These are phyloP conservation scores for Ochropleura plecta DNA, from an alignment of 2,888 invertebrate genomes.

Conservation along the genomic window DNA sequence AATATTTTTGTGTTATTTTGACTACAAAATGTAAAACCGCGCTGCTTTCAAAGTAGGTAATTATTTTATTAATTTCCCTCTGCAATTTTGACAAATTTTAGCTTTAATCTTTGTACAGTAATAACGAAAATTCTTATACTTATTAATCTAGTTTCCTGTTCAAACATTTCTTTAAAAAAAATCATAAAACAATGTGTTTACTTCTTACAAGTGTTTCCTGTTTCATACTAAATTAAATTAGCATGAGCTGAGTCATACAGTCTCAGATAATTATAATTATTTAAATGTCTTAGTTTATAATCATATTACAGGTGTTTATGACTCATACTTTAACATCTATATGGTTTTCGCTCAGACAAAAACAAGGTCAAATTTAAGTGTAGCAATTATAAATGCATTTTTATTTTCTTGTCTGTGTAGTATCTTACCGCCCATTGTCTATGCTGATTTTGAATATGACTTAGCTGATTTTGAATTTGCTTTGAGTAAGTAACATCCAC, in stretches of 20 bases:
- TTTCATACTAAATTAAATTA: conserved; percentile 12
- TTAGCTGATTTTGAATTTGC: background rate
- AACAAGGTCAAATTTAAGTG: background rate
- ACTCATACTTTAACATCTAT: conserved; percentile 9
- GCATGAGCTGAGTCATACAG: conserved; percentile 20
- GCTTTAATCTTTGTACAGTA: background rate
- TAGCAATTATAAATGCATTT: background rate
- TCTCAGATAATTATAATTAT: conserved; percentile 21
- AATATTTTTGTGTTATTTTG: background rate
- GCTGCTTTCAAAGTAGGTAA: background rate
- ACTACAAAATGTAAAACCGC: background rate
- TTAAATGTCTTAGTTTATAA: conserved; percentile 31
- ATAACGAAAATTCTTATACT: background rate
- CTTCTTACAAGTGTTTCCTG: background rate
- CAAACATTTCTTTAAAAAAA: background rate
- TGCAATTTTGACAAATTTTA: background rate
- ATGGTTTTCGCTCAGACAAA: conserved; percentile 17
- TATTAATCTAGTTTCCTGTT: background rate
- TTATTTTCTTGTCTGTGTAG: background rate
- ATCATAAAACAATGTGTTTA: background rate
- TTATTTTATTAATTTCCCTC: background rate
- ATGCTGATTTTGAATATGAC: background rate
- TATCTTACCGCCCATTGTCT: background rate
- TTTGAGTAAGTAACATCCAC: background rate
- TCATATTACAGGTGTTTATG: conserved; percentile 15